Conservation (phyloP, 2,113 vertebrate species). For the Nyctereutes procyonoides region DNA sequence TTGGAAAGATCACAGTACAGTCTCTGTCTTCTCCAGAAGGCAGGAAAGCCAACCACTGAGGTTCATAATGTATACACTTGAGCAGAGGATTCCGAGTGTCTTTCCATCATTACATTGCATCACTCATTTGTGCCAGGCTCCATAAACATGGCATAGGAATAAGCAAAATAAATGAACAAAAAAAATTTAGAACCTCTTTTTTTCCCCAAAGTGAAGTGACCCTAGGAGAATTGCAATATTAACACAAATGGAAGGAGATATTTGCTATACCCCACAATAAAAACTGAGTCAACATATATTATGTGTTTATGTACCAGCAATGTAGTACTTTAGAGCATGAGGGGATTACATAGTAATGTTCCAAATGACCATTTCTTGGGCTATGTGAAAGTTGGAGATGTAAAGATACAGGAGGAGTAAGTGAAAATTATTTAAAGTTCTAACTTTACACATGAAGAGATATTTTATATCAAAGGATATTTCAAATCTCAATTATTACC, state of each 20-base stretch:
- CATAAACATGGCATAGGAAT: background rate
- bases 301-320: background rate
- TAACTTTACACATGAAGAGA: conserved; percentile 8
- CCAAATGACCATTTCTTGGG: background rate
- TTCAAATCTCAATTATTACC: conserved; percentile 51
- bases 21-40: background rate
- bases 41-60: background rate
- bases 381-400: background rate
- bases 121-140: background rate
- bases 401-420: background rate
- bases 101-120: background rate
- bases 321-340: background rate
- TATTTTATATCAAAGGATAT: conserved; percentile 16
- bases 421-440: conserved; percentile 48
- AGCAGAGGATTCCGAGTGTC: background rate
- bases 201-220: background rate
- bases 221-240: background rate
- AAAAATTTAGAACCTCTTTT: background rate
- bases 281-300: background rate
- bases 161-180: background rate
- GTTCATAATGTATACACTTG: background rate
- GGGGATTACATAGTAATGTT: background rate
- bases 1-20: background rate
- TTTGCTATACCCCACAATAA: background rate
- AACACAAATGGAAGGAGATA: background rate